phyloP scores from a whole-genome alignment of 2,888 invertebrate genomes.

The Monochamus alternatus region DNA sequence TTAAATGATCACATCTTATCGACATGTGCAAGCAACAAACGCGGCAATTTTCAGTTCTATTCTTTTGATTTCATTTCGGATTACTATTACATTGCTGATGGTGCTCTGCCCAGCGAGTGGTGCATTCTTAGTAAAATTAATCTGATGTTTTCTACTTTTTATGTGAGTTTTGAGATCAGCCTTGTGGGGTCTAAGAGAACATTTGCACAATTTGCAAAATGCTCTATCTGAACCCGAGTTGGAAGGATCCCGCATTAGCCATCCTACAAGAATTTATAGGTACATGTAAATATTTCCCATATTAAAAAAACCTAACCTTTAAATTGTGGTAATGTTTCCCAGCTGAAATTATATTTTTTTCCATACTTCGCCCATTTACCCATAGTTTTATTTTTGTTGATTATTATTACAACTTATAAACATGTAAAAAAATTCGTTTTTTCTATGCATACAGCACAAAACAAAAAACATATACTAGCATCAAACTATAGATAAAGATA shows the following conservation, averaged over 20 bases:
- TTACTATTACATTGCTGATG: neutral
- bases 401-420: neutral
- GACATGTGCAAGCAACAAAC: neutral
- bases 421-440: too few relatives aligned
- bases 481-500: too few relatives aligned
- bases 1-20: neutral
- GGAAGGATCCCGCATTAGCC: neutral
- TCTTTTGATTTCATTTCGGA: neutral
- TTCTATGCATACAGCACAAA: too few relatives aligned
- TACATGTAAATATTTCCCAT: neutral
- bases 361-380: neutral
- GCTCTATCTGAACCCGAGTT: neutral
- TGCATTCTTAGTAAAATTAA: neutral
- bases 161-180: neutral
- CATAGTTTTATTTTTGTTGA: neutral
- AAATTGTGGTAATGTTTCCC: neutral
- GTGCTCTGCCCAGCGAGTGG: neutral
- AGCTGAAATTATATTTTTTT: neutral
- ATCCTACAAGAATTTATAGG: neutral
- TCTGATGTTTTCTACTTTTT: neutral
- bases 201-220: slow-evolving; percentile 1
- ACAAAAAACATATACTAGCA: too few relatives aligned
- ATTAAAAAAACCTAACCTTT: neutral
- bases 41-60: neutral
- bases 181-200: neutral